phyloP scores from a whole-genome alignment of 1,140 invertebrate species.

The Drosophila baimaii region DNA sequence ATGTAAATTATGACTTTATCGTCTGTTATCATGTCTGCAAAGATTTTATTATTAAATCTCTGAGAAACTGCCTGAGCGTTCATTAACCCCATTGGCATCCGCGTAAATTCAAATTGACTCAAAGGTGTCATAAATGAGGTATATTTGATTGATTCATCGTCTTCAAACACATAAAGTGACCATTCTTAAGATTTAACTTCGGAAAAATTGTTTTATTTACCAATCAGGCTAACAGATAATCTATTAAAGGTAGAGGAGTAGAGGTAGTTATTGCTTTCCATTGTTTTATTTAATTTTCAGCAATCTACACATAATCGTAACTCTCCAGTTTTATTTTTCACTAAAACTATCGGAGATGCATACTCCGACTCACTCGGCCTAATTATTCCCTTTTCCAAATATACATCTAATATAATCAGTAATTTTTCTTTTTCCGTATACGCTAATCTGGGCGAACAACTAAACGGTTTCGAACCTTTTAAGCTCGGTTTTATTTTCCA shows the following conservation, averaged over 20 bases:
- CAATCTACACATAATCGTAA: no score
- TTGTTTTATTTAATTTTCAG: neutral
- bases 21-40: no score
- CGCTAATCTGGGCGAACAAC: neutral
- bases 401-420: neutral
- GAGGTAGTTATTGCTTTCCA: neutral
- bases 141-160: neutral
- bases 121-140: constrained; percentile 1
- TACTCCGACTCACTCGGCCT: neutral
- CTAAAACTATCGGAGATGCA: no score
- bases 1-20: neutral
- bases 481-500: no score
- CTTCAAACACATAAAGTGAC: neutral
- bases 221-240: neutral
- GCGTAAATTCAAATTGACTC: neutral
- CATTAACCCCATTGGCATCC: constrained; percentile 1
- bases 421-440: neutral
- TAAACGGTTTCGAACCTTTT: no score
- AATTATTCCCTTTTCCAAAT: constrained; percentile 1
- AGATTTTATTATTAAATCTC: no score
- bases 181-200: neutral
- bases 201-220: neutral
- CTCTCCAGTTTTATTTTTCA: no score
- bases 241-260: neutral
- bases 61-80: no score